These are phyloP conservation scores for Acrossocheilus fasciatus DNA, from an alignment of 2,797 vertebrate genomes.

Conservation along the genomic window DNA sequence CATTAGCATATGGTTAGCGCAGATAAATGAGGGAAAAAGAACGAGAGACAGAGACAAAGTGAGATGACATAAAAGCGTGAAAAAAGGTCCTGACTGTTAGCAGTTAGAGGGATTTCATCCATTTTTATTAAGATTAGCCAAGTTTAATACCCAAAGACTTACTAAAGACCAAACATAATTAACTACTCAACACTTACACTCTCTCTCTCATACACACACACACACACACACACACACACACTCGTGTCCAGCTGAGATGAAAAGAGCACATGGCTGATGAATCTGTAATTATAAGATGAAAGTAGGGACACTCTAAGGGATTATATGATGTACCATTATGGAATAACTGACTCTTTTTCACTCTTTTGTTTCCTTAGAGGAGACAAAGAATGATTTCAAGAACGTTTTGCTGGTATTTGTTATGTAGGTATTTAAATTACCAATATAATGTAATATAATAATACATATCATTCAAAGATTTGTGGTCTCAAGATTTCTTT, in stretches of 20 bases:
- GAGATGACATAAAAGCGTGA: slow-evolving; percentile 21
- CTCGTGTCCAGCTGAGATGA: slow-evolving; percentile 26
- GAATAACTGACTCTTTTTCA: slow-evolving; percentile 6
- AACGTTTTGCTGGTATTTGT: background rate
- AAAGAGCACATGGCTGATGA: slow-evolving; percentile 42
- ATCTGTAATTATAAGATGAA: slow-evolving; percentile 55
- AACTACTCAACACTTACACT: slow-evolving; percentile 15
- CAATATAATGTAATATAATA: background rate
- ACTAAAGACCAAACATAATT: slow-evolving; percentile 50
- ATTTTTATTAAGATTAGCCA: slow-evolving; percentile 52
- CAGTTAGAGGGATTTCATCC: slow-evolving; percentile 46
- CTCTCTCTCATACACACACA: background rate
- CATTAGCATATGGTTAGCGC: slow-evolving; percentile 48
- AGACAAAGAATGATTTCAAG: background rate
- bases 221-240: background rate
- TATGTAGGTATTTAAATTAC: background rate
- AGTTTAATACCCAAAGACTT: slow-evolving; percentile 45
- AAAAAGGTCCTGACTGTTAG: slow-evolving; percentile 39
- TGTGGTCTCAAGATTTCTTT: no score
- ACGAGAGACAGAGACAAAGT: background rate
- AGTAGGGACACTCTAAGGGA: slow-evolving; percentile 33
- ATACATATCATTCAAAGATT: no score
- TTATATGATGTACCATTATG: slow-evolving; percentile 41
- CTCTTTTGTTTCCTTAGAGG: background rate
- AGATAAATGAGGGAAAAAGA: slow-evolving; percentile 33